A percentile compares a stretch with the other conserved stretches of the same genome.
phyloP scores from a whole-genome alignment of 2,888 invertebrate species.

The Cheilosia pagana region DNA sequence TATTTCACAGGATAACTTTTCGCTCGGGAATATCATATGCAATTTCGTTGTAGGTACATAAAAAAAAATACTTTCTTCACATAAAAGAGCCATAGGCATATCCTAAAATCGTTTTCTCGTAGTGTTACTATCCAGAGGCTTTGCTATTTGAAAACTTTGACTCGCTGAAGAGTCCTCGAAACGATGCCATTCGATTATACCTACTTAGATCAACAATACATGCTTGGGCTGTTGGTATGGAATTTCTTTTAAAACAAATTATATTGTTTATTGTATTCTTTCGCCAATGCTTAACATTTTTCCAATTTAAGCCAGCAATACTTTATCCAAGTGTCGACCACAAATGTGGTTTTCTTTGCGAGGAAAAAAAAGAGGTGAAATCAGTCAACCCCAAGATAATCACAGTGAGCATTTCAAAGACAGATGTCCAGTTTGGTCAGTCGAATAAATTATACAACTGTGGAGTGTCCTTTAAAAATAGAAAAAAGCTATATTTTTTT shows the following conservation, averaged over 20 bases:
- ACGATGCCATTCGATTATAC: slow-evolving; percentile 43
- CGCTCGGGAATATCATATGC: slow-evolving; percentile 68
- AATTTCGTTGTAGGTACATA: slow-evolving; percentile 50
- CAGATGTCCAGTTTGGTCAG: slow-evolving; percentile 73
- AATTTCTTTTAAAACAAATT: slow-evolving; percentile 1
- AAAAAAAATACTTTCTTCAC: slow-evolving; percentile 30
- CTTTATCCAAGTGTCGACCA: slow-evolving; percentile 58
- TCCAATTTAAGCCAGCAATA: slow-evolving; percentile 23
- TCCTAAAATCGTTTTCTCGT: slow-evolving; percentile 40
- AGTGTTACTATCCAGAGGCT: slow-evolving; percentile 11
- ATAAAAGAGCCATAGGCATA: slow-evolving; percentile 67
- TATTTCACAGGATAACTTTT: slow-evolving; percentile 58
- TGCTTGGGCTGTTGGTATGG: background rate
- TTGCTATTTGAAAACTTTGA: slow-evolving; percentile 46
- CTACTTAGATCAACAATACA: background rate
- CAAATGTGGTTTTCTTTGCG: slow-evolving; percentile 39
- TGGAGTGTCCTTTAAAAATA: slow-evolving; percentile 49
- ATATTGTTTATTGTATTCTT: background rate
- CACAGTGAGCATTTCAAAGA: slow-evolving; percentile 71
- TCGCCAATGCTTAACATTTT: background rate
- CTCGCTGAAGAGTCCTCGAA: slow-evolving; percentile 50
- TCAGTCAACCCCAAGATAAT: slow-evolving; percentile 74
- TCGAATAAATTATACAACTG: slow-evolving; percentile 73
- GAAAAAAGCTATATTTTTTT: slow-evolving; percentile 63
- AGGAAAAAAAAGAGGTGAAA: slow-evolving; percentile 52